Evolutionary conservation across 2,888 invertebrate species (phyloP).

Genomic region (Meghimatium bilineatum): DNA sequence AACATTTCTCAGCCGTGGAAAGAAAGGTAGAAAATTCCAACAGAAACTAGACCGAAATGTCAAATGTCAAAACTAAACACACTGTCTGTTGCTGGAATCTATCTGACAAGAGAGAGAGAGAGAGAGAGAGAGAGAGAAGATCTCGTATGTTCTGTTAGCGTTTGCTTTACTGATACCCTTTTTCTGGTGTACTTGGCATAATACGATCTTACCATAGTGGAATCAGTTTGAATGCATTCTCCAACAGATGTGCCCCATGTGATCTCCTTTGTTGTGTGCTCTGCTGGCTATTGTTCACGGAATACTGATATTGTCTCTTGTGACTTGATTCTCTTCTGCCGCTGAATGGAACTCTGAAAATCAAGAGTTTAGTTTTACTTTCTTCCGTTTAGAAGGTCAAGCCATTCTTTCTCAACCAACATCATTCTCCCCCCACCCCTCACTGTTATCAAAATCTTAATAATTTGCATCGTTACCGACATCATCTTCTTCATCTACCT

Average conservation of each 20-base stretch:
- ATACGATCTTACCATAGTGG: neutral
- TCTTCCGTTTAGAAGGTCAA: neutral
- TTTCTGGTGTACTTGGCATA: neutral
- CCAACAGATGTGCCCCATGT: neutral
- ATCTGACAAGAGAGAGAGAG: neutral
- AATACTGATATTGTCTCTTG: neutral
- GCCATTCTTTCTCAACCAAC: too few species aligned
- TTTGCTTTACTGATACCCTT: neutral
- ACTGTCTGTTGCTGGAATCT: neutral
- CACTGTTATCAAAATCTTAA: too few species aligned
- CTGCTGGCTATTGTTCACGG: neutral
- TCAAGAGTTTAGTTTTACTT: neutral
- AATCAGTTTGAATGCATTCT: too few species aligned
- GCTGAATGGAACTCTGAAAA: neutral
- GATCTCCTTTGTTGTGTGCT: neutral
- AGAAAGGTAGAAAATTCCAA: constrained; percentile 4
- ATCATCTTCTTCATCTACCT: too few species aligned
- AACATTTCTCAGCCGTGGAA: neutral
- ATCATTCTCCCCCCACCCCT: too few species aligned
- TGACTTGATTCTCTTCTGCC: neutral
- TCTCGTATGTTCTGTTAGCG: neutral
- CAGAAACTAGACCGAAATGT: neutral
- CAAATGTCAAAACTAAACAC: constrained; percentile 4
- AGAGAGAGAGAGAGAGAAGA: too few species aligned
- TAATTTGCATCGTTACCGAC: too few species aligned